Percentiles rank a stretch among this genome's conserved stretches.
These are phyloP conservation scores for Amia ocellicauda DNA, from an alignment of 2,113 vertebrate species.

Conservation along the genomic window DNA sequence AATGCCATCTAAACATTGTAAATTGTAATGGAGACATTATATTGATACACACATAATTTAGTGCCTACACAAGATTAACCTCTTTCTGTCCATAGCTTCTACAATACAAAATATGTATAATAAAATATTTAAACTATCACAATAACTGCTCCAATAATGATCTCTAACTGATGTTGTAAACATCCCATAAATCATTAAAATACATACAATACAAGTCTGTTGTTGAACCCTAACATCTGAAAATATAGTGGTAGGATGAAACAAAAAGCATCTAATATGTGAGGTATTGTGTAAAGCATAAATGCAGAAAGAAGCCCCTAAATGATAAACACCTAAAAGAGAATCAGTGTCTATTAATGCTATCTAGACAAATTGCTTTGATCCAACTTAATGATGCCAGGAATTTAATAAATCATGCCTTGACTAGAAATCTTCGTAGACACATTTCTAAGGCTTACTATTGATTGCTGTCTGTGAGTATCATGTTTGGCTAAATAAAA, in stretches of 20 bases:
- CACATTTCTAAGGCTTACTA: slow-evolving; percentile 25
- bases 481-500: slow-evolving; percentile 32
- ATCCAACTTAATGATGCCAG: slow-evolving; percentile 16
- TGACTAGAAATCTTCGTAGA: slow-evolving; percentile 17
- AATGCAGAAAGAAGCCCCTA: not conserved
- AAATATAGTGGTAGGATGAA: not conserved
- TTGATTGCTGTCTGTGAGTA: slow-evolving; percentile 32
- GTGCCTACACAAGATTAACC: too few species aligned
- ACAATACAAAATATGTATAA: too few species aligned
- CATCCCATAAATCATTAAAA: too few species aligned
- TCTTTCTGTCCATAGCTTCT: too few species aligned
- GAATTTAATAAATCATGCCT: slow-evolving; percentile 20
- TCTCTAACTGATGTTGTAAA: not conserved
- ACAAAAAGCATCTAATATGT: not conserved
- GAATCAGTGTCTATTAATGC: not conserved
- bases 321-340: not conserved
- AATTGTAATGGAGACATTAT: too few species aligned
- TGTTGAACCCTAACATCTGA: too few species aligned
- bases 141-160: not conserved
- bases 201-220: too few species aligned
- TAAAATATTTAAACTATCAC: too few species aligned
- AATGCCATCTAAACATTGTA: too few species aligned
- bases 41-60: too few species aligned
- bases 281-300: not conserved
- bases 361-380: slow-evolving; percentile 17